phyloP scores from a whole-genome alignment of 2,113 vertebrate species.

The Candoia aspera region DNA sequence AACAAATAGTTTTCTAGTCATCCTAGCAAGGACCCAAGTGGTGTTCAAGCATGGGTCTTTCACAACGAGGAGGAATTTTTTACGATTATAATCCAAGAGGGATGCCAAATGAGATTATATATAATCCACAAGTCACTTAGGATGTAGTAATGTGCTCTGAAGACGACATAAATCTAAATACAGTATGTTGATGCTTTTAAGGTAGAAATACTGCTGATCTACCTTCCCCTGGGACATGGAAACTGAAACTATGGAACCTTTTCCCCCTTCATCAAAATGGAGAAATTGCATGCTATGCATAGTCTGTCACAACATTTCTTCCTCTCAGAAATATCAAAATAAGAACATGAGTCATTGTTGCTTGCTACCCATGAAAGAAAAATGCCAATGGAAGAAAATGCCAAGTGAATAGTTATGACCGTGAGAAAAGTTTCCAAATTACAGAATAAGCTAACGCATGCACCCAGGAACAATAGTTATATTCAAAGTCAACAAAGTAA shows the following conservation, averaged over 20 bases:
- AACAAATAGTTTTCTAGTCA: not conserved
- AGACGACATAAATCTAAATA: not conserved
- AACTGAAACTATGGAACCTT: not conserved
- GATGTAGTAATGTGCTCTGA: not conserved
- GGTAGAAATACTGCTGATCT: not conserved
- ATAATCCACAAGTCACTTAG: not conserved
- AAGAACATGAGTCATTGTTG: slow-evolving; percentile 3
- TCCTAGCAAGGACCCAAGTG: not conserved
- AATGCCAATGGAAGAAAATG: slow-evolving; percentile 27
- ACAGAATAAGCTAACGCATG: slow-evolving; percentile 54
- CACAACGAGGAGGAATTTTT: not conserved
- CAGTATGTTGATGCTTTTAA: not conserved
- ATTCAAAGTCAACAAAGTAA: slow-evolving; percentile 32
- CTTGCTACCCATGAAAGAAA: slow-evolving; percentile 12
- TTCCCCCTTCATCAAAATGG: slow-evolving; percentile 18
- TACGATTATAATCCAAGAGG: not conserved
- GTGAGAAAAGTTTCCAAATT: slow-evolving; percentile 54
- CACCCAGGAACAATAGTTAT: slow-evolving; percentile 52
- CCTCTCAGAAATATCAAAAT: slow-evolving; percentile 14
- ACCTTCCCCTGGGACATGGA: rapidly evolving
- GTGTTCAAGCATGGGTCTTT: not conserved
- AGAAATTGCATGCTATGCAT: not conserved
- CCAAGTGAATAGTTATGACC: slow-evolving; percentile 51
- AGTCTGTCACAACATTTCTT: slow-evolving; percentile 20
- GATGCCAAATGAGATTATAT: not conserved